Percentiles rank a stretch among this genome's conserved stretches.
Evolutionary conservation across 2,888 invertebrate species (phyloP).

Genomic region (Mimachlamys varia): DNA sequence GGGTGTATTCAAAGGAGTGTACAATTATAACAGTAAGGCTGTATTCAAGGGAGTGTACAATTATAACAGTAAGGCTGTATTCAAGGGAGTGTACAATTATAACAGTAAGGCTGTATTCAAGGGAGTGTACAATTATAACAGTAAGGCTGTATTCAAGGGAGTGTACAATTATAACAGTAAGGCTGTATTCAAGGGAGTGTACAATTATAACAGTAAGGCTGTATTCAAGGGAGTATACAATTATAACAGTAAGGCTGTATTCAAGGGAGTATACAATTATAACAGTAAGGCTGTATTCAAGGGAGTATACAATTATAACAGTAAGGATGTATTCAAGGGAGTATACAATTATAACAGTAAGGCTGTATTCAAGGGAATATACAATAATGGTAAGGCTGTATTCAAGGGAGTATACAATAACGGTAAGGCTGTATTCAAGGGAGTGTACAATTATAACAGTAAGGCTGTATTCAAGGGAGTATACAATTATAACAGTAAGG

Average conservation of each 20-base stretch:
- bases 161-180: background rate
- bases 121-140: background rate
- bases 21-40: background rate
- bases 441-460: background rate
- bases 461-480: background rate
- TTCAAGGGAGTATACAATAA: background rate
- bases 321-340: too few species aligned
- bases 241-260: background rate
- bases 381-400: background rate
- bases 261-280: background rate
- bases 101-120: background rate
- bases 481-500: background rate
- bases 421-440: too few species aligned
- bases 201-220: background rate
- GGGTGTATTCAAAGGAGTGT: background rate
- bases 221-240: background rate
- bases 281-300: background rate
- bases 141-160: too few species aligned
- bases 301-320: too few species aligned
- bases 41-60: too few species aligned
- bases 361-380: background rate
- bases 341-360: background rate
- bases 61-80: background rate
- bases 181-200: background rate
- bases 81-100: background rate